These are phyloP conservation scores for Tenualosa thibaudeaui DNA, from an alignment of 2,797 vertebrate genomes.

Conservation along the genomic window DNA sequence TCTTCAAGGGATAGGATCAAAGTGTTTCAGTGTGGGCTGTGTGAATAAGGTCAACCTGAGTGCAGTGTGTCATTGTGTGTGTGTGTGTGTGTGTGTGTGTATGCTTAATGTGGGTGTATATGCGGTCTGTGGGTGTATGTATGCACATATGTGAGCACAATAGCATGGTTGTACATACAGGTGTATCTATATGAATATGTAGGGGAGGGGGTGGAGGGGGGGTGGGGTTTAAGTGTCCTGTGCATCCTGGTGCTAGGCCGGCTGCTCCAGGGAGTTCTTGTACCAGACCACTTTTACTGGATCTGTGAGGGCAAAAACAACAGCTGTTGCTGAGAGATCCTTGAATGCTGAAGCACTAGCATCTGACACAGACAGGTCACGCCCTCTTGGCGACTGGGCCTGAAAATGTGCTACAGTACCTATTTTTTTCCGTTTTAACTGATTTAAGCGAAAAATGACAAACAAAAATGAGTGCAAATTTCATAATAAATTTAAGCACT, in stretches of 20 bases:
- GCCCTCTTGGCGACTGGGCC: too few relatives aligned
- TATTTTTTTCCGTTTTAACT: not conserved
- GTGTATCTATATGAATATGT: slow-evolving; percentile 10
- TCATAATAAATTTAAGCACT: not conserved
- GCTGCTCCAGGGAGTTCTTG: slow-evolving; percentile 68
- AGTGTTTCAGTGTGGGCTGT: slow-evolving; percentile 74
- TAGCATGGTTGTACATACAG: slow-evolving; percentile 18
- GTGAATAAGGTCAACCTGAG: slow-evolving; percentile 76
- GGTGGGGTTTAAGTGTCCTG: not conserved
- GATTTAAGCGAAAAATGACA: not conserved
- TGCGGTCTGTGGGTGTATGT: too few relatives aligned
- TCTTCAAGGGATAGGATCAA: slow-evolving; percentile 75
- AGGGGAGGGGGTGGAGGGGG: not conserved
- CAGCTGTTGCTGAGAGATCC: slow-evolving; percentile 22
- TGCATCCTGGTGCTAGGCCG: slow-evolving; percentile 63
- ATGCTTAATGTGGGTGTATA: slow-evolving; percentile 33
- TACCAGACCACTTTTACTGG: slow-evolving; percentile 74
- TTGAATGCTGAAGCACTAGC: not conserved
- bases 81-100: slow-evolving; percentile 2
- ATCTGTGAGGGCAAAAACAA: slow-evolving; percentile 60
- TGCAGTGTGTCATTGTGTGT: slow-evolving; percentile 53
- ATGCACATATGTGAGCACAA: slow-evolving; percentile 27
- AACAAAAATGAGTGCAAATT: not conserved
- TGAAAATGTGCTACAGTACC: not conserved
- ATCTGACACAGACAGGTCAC: slow-evolving; percentile 2